Percentiles rank a stretch among this genome's conserved stretches.
phyloP scores from a whole-genome alignment of 2,113 vertebrate genomes.

The Callionymus lyra region DNA sequence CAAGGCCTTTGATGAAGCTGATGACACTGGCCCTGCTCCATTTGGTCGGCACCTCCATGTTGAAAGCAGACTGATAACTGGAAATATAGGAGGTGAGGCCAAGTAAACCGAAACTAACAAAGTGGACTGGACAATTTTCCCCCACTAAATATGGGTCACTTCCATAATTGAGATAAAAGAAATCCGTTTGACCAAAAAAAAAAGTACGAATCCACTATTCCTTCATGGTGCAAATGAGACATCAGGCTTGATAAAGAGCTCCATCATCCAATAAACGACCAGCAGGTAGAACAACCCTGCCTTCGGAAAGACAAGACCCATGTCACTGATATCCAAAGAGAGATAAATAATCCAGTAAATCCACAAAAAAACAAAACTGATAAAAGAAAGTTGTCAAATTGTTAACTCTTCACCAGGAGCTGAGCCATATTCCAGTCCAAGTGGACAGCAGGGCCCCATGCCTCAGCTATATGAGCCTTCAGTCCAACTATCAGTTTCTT shows the following conservation, averaged over 20 bases:
- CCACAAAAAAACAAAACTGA: slow-evolving; percentile 19
- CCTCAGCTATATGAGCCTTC: slow-evolving; percentile 20
- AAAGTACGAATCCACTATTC: slow-evolving; percentile 15
- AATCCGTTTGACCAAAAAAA: slow-evolving; percentile 13
- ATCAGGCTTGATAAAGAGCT: slow-evolving; percentile 35
- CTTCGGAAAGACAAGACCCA: slow-evolving; percentile 6
- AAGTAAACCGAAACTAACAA: slow-evolving; percentile 2
- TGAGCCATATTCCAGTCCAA: slow-evolving; percentile 17
- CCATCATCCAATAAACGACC: slow-evolving; percentile 31
- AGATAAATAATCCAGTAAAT: slow-evolving; percentile 14
- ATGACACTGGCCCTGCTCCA: slow-evolving; percentile 90
- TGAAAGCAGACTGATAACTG: slow-evolving; percentile 18
- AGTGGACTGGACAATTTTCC: neutral
- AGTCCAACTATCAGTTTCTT: slow-evolving; percentile 27
- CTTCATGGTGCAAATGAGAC: slow-evolving; percentile 12
- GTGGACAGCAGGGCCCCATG: slow-evolving; percentile 20
- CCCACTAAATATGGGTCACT: slow-evolving; percentile 15
- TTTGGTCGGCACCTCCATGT: slow-evolving; percentile 87
- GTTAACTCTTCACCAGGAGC: slow-evolving; percentile 2
- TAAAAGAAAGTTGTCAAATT: slow-evolving; percentile 1
- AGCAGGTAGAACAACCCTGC: slow-evolving; percentile 4
- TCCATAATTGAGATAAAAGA: slow-evolving; percentile 17
- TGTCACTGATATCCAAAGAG: slow-evolving; percentile 15
- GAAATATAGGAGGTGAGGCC: neutral
- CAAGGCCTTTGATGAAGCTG: slow-evolving; percentile 92